Percentiles rank a stretch among this genome's conserved stretches.
Conservation (phyloP, 2,797 vertebrate species). For the Hemitrygon akajei region DNA sequence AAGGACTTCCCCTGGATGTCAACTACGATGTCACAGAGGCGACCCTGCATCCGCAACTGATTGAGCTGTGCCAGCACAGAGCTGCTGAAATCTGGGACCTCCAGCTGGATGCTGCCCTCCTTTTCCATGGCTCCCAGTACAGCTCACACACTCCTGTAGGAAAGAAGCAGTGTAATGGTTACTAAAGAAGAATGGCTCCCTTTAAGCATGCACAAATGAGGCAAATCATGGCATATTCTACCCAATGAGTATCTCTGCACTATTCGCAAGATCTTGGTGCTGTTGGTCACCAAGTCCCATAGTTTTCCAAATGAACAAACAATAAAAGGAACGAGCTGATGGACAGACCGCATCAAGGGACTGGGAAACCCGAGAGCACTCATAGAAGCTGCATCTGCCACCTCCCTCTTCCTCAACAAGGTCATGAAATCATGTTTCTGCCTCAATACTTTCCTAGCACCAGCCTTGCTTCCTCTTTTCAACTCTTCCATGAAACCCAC, state of each 20-base stretch:
- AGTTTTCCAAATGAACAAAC: too few species aligned
- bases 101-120: constrained; percentile 86
- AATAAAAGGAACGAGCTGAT: too few species aligned
- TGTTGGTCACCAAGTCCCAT: neutral
- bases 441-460: too few species aligned
- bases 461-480: too few species aligned
- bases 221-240: neutral
- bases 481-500: too few species aligned
- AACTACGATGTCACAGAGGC: constrained; percentile 93
- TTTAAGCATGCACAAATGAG: too few species aligned
- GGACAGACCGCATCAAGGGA: neutral
- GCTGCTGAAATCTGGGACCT: constrained; percentile 96
- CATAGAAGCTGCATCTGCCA: neutral
- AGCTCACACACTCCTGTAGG: constrained; percentile 49
- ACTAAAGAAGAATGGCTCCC: neutral
- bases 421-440: too few species aligned
- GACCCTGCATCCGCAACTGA: constrained; percentile 89
- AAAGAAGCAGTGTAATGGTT: constrained; percentile 25
- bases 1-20: constrained; percentile 93
- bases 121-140: constrained; percentile 74
- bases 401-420: too few species aligned
- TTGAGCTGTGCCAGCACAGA: constrained; percentile 92
- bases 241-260: neutral
- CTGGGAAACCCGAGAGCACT: neutral
- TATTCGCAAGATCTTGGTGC: neutral